Conservation (phyloP, 2,888 invertebrate genomes). For the Chaitophorus viminalis region DNA sequence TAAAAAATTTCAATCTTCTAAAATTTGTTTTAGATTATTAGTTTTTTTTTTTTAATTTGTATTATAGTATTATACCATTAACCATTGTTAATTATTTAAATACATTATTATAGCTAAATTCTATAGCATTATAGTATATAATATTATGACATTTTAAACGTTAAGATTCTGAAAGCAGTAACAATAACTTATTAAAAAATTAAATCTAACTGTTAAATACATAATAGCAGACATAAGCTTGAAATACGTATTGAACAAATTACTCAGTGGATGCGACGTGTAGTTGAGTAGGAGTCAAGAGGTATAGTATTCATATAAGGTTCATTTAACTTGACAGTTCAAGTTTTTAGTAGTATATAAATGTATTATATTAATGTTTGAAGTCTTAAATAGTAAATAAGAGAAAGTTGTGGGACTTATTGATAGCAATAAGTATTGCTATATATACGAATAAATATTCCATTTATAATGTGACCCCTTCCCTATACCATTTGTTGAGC, state of each 20-base stretch:
- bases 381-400: neutral
- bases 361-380: slow-evolving; percentile 8
- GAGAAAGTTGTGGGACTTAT: slow-evolving; percentile 40
- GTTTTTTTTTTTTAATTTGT: no score
- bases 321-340: neutral
- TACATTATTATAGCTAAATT: no score
- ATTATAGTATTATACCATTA: no score
- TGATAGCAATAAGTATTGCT: slow-evolving; percentile 20
- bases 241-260: neutral
- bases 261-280: neutral
- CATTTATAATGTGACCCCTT: neutral
- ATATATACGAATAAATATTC: no score
- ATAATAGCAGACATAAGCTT: neutral
- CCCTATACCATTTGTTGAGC: neutral
- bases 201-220: neutral
- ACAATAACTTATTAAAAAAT: neutral
- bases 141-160: neutral
- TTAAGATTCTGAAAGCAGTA: no score
- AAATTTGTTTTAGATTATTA: no score
- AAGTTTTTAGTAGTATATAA: slow-evolving; percentile 6
- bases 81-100: no score
- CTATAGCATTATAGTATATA: no score
- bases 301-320: neutral
- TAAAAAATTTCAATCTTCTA: no score
- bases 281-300: no score